Conservation (phyloP, 2,888 invertebrate genomes). For the Perizoma affinitatum region DNA sequence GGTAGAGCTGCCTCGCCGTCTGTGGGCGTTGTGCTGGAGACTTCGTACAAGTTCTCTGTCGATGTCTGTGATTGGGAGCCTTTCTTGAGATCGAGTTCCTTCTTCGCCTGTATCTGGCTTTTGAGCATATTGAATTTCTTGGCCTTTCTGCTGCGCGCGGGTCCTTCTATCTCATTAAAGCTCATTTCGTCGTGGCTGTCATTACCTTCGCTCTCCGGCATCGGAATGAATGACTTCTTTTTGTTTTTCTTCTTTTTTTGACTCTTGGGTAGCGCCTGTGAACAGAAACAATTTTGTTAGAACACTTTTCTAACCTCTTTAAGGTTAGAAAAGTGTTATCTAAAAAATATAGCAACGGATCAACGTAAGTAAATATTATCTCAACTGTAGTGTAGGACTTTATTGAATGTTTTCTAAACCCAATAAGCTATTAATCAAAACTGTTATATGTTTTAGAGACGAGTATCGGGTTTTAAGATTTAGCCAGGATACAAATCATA, state of each 20-base stretch:
- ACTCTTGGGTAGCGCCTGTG: conserved; percentile 74
- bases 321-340: too few relatives aligned
- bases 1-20: conserved; percentile 72
- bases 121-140: conserved; percentile 80
- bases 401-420: too few relatives aligned
- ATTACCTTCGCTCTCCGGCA: conserved; percentile 80
- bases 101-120: conserved; percentile 78
- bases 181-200: conserved; percentile 82
- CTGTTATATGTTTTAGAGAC: too few relatives aligned
- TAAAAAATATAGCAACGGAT: too few relatives aligned
- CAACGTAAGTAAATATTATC: too few relatives aligned
- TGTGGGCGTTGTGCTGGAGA: conserved; percentile 78
- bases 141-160: conserved; percentile 72
- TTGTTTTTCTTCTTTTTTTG: conserved; percentile 82
- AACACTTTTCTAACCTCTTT: too few relatives aligned
- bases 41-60: conserved; percentile 77
- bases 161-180: conserved; percentile 79
- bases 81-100: conserved; percentile 74
- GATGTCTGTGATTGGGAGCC: conserved; percentile 79
- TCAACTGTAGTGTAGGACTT: too few relatives aligned
- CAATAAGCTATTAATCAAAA: too few relatives aligned
- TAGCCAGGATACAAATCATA: too few relatives aligned
- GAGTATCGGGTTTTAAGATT: too few relatives aligned
- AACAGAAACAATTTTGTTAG: conserved; percentile 22
- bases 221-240: conserved; percentile 75